Conservation (phyloP, 1,140 invertebrate genomes). For the Dreissena rostriformis region DNA sequence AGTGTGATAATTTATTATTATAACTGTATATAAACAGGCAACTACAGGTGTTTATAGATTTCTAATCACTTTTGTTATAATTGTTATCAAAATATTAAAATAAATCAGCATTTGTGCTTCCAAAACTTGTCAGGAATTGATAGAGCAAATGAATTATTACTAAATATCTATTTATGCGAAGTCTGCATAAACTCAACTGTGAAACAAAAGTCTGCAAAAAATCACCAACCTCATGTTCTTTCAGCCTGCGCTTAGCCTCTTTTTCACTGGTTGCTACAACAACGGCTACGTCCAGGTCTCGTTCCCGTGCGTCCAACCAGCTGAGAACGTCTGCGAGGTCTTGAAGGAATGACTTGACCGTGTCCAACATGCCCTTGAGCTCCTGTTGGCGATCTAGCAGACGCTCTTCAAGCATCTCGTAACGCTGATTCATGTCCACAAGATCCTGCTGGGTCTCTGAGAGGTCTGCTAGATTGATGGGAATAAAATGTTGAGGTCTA, state of each 20-base stretch:
- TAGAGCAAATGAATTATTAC: no score
- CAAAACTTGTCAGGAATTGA: no score
- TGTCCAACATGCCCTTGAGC: constrained; percentile 90
- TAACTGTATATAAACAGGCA: no score
- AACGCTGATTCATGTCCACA: constrained; percentile 96
- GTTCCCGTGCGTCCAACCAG: constrained; percentile 92
- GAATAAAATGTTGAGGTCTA: no score
- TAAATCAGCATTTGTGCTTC: no score
- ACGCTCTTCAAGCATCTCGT: constrained; percentile 92
- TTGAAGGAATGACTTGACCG: constrained; percentile 92
- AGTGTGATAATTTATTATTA: no score
- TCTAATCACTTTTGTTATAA: no score
- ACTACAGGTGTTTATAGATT: no score
- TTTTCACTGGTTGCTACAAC: constrained; percentile 92
- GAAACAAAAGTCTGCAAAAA: no score
- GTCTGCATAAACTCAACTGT: no score
- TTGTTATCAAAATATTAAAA: no score
- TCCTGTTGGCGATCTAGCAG: constrained; percentile 94
- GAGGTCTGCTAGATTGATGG: constrained; percentile 84
- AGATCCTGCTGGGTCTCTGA: constrained; percentile 95
- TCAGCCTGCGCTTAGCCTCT: constrained; percentile 94
- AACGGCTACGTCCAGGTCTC: constrained; percentile 85
- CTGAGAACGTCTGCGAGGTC: constrained; percentile 89
- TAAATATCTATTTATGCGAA: no score
- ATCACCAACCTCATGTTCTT: constrained; percentile 87